Evolutionary conservation across 2,888 invertebrate species (phyloP).

Genomic region (Phragmatobia fuliginosa): DNA sequence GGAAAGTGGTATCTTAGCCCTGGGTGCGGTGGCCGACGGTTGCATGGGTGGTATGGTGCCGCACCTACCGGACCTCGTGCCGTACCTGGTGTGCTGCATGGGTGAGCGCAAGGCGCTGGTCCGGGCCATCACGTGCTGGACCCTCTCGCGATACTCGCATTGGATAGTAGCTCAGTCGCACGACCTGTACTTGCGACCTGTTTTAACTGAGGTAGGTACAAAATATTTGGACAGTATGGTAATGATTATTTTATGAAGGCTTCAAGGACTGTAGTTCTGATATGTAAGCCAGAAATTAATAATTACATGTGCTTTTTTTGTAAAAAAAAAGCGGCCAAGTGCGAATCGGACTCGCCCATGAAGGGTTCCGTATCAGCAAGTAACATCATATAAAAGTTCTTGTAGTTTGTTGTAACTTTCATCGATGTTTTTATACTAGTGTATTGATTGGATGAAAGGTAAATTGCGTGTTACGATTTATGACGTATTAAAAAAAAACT

Average conservation of each 20-base stretch:
- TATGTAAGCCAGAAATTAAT: neutral
- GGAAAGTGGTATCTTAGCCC: conserved; percentile 96
- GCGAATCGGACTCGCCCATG: no score
- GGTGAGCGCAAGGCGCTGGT: conserved; percentile 98
- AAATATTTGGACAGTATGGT: neutral
- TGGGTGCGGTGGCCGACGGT: conserved; percentile 97
- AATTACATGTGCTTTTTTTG: neutral
- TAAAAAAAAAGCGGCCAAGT: neutral
- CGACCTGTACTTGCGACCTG: conserved; percentile 96
- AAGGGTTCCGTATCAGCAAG: no score
- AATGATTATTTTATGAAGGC: neutral
- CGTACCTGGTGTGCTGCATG: conserved; percentile 97
- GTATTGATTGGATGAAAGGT: no score
- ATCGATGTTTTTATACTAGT: no score
- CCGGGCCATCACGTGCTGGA: conserved; percentile 99
- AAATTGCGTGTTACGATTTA: no score
- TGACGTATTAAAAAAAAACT: no score
- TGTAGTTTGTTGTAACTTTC: no score
- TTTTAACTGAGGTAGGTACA: conserved; percentile 93
- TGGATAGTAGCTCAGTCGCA: conserved; percentile 99
- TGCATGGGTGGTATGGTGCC: conserved; percentile 99
- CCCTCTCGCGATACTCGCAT: conserved; percentile 98
- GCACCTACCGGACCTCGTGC: conserved; percentile 98
- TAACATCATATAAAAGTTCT: no score
- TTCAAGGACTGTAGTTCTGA: neutral